Percentiles rank a stretch among this genome's conserved stretches.
phyloP scores from a whole-genome alignment of 2,797 vertebrate genomes.

The Bovichtus variegatus region DNA sequence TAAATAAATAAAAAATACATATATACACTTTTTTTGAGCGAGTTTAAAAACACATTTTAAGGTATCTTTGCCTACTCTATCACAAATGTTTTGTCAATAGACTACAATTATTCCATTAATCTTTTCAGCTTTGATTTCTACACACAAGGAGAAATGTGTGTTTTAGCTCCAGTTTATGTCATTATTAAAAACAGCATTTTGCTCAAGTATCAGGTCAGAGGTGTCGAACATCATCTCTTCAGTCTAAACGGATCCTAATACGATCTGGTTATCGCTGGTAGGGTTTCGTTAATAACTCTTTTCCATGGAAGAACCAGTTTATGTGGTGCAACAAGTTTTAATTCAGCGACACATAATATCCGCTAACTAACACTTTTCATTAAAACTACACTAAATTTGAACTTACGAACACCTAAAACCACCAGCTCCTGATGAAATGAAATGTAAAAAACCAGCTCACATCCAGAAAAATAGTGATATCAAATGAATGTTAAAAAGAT shows the following conservation, averaged over 20 bases:
- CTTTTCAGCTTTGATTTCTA: background rate
- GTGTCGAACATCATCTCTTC: too few species aligned
- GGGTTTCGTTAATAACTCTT: too few species aligned
- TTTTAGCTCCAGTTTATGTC: background rate
- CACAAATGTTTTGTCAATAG: too few species aligned
- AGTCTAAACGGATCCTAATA: too few species aligned
- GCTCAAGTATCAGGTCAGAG: background rate
- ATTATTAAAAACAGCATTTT: background rate
- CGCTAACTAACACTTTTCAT: background rate
- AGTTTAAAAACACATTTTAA: too few species aligned
- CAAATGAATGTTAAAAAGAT: background rate
- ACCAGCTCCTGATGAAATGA: background rate
- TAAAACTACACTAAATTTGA: background rate
- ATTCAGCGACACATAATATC: background rate
- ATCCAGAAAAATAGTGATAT: background rate
- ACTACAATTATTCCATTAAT: too few species aligned
- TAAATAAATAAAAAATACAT: too few species aligned
- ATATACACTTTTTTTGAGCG: too few species aligned
- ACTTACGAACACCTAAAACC: background rate
- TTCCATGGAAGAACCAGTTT: too few species aligned
- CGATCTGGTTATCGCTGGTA: too few species aligned
- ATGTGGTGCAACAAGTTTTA: too few species aligned
- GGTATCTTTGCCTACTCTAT: too few species aligned
- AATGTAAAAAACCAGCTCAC: background rate
- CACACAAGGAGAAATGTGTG: background rate